Evolutionary conservation across 37 sponge, comb jelly and placozoan species (phyloP), one percentile per base, ranked within the genome.

Genomic region (Chondrilla cf. caribensis): DNA sequence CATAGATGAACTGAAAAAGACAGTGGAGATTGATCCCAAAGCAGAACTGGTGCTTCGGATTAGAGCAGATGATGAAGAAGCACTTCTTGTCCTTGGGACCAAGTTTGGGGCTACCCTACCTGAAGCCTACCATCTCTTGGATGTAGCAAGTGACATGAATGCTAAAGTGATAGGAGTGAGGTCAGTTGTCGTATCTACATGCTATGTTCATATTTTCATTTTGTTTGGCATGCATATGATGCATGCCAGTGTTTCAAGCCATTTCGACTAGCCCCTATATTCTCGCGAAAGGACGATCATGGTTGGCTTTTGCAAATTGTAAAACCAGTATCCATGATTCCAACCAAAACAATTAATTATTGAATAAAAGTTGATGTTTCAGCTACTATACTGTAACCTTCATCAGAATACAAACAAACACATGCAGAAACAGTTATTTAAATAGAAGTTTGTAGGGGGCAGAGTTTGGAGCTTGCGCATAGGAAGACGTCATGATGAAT

Each of bases 151-250:
- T 38, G 80, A 81, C 33, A 60, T 91, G 59, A 84, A 60, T 19
- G 71, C 94, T 22, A 33, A 81, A 38, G 95, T 96, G 24, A 87
- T 94, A n/a, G 97, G 97, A 41, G 88, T 96, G 2, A 91, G 95
- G 95, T 93, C 19, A 76, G 91, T 44, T 0, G 7, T 11, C 57
- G 28, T 40, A 3, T 6, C 18, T 77, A n/a, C n/a, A n/a, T n/a
- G n/a, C n/a, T n/a, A n/a, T n/a, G n/a, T n/a, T n/a, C n/a, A n/a
- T n/a, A n/a, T n/a, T n/a, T n/a, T n/a, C n/a, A n/a, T n/a, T n/a
- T n/a, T n/a, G n/a, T n/a, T n/a, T n/a, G n/a, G 17, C 17, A 55
- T 55, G 11, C 17, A 55, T 17, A 19, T n/a, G n/a, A n/a, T 11
- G 11, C 17, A 19, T 55, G 11, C 17, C 17, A 55, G 57, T 55